Percentiles rank a stretch among this genome's conserved stretches.
Evolutionary conservation across 2,113 vertebrate species (phyloP).

Genomic region (Climacteris rufus): DNA sequence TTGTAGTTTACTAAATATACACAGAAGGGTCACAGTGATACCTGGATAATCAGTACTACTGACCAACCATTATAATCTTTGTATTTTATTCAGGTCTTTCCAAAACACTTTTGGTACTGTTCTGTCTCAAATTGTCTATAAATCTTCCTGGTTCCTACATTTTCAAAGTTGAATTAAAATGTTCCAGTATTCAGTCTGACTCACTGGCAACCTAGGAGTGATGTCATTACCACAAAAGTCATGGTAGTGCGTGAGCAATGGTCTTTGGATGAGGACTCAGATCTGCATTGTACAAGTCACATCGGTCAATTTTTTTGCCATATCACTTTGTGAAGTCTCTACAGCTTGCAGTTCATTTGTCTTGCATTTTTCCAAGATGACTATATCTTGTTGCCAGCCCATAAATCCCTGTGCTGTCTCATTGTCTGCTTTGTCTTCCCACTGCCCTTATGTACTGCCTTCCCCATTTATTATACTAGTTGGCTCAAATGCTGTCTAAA

Average conservation of each 20-base stretch:
- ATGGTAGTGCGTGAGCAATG: neutral
- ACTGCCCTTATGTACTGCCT: neutral
- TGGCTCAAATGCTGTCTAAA: neutral
- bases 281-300: neutral
- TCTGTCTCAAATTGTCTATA: neutral
- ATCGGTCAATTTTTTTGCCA: neutral
- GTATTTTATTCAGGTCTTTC: neutral
- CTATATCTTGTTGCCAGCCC: neutral
- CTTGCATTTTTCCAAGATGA: neutral
- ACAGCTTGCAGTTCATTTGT: neutral
- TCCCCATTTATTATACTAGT: neutral
- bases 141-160: neutral
- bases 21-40: accelerated
- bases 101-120: neutral
- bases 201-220: neutral
- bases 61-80: neutral
- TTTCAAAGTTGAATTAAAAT: neutral
- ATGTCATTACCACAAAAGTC: neutral
- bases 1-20: neutral
- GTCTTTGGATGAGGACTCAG: neutral
- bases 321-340: neutral
- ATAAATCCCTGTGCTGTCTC: neutral
- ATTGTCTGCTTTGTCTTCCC: neutral
- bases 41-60: neutral
- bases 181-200: neutral